Evolutionary conservation across 2,797 vertebrate genomes (phyloP).

Genomic region (Syngnathus rostellatus): DNA sequence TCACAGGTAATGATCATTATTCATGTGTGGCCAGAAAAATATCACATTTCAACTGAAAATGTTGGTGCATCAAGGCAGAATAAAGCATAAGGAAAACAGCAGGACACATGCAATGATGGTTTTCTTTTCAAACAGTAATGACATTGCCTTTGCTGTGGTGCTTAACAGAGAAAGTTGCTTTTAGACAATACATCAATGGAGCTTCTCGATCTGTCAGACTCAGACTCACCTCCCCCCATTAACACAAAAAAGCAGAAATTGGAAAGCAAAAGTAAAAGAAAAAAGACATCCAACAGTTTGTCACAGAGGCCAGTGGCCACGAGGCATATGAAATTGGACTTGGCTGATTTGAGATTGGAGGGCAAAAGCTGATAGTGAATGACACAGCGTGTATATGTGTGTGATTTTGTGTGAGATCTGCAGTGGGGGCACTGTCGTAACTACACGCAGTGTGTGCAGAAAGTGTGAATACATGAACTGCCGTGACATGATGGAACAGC

Average conservation of each 20-base stretch:
- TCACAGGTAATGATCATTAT: background rate
- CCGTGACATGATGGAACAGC: slow-evolving; percentile 1
- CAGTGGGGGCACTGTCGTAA: slow-evolving; percentile 7
- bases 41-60: background rate
- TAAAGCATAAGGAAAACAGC: background rate
- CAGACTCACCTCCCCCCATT: background rate
- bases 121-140: slow-evolving; percentile 1
- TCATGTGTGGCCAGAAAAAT: background rate
- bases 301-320: slow-evolving; percentile 46
- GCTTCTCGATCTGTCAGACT: background rate
- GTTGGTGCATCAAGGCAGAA: background rate
- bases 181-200: background rate
- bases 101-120: background rate
- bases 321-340: slow-evolving; percentile 59
- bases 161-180: background rate
- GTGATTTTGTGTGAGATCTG: slow-evolving; percentile 41
- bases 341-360: slow-evolving; percentile 38
- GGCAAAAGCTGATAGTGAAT: slow-evolving; percentile 53
- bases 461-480: background rate
- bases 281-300: slow-evolving; percentile 35
- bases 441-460: background rate
- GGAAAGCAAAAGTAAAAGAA: slow-evolving; percentile 29
- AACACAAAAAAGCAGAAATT: slow-evolving; percentile 5
- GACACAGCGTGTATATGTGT: slow-evolving; percentile 37
- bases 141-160: background rate